These are phyloP conservation scores for Diaperis boleti DNA, from an alignment of 2,888 invertebrate species.

Conservation along the genomic window DNA sequence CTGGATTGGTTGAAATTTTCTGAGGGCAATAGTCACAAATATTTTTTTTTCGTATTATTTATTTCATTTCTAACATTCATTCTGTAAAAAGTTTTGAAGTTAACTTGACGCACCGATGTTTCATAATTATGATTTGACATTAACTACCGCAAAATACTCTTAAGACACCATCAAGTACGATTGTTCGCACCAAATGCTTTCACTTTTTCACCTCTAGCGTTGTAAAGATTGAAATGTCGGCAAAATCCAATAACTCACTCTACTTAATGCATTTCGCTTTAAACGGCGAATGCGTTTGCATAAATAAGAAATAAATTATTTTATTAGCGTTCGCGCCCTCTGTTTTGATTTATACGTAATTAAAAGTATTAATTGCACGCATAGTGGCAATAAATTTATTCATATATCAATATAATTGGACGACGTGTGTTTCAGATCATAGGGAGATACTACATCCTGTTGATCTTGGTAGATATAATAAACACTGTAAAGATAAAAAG, in stretches of 20 bases:
- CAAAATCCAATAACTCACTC: slow-evolving; percentile 2
- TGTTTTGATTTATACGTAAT: slow-evolving; percentile 18
- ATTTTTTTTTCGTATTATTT: too few relatives aligned
- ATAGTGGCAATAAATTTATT: slow-evolving; percentile 27
- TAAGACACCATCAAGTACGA: not conserved
- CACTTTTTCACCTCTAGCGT: not conserved
- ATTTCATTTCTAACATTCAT: too few relatives aligned
- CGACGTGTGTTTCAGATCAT: slow-evolving; percentile 6
- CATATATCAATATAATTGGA: slow-evolving; percentile 39
- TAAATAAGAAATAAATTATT: slow-evolving; percentile 18
- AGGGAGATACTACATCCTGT: slow-evolving; percentile 51
- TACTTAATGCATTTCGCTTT: slow-evolving; percentile 11
- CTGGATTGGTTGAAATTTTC: too few relatives aligned
- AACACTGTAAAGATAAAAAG: slow-evolving; percentile 51
- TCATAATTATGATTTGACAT: too few relatives aligned
- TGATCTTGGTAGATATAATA: slow-evolving; percentile 49
- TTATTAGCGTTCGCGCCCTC: slow-evolving; percentile 7
- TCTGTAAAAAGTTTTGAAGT: too few relatives aligned
- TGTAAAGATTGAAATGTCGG: slow-evolving; percentile 2
- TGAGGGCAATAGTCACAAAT: too few relatives aligned
- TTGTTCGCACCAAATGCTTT: too few relatives aligned
- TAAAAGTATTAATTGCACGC: slow-evolving; percentile 15
- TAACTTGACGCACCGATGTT: too few relatives aligned
- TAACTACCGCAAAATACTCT: too few relatives aligned
- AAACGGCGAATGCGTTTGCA: not conserved